Evolutionary conservation across 2,797 vertebrate species (phyloP).

Genomic region (Etheostoma nigrum): DNA sequence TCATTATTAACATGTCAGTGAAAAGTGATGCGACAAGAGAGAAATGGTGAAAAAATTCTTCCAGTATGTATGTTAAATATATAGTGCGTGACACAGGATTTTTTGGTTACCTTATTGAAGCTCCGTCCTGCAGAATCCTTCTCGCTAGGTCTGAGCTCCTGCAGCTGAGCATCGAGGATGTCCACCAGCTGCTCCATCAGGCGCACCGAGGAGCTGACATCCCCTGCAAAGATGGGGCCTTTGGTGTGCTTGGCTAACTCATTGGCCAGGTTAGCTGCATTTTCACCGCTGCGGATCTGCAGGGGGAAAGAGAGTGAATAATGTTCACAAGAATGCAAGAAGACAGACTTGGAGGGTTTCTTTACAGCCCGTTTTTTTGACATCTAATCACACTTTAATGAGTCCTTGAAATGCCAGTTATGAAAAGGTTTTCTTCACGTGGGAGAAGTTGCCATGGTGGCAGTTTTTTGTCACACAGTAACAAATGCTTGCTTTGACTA

Average conservation of each 20-base stretch:
- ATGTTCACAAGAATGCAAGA: conserved; percentile 39
- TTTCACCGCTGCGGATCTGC: conserved; percentile 97
- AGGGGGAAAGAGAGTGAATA: conserved; percentile 50
- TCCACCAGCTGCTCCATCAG: conserved; percentile 99
- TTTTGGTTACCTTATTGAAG: conserved; percentile 93
- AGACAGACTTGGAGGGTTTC: conserved; percentile 48
- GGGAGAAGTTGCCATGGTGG: conserved; percentile 34
- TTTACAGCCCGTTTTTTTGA: conserved; percentile 35
- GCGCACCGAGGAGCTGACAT: conserved; percentile 95
- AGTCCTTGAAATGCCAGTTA: conserved; percentile 44
- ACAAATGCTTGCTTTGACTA: not conserved
- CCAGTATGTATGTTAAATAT: conserved; percentile 5
- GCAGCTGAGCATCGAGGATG: conserved; percentile 97
- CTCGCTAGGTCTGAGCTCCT: conserved; percentile 94
- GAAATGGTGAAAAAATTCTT: conserved; percentile 2
- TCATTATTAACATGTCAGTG: conserved; percentile 18
- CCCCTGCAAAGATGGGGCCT: conserved; percentile 94
- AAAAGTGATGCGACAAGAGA: conserved; percentile 6
- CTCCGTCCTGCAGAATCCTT: conserved; percentile 97
- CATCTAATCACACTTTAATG: conserved; percentile 46
- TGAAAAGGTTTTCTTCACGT: conserved; percentile 20
- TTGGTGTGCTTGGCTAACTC: conserved; percentile 98
- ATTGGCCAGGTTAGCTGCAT: conserved; percentile 97
- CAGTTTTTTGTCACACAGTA: not conserved
- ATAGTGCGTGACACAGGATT: not conserved